Percentiles rank a stretch among this genome's conserved stretches.
These are phyloP conservation scores for Tillus elongatus DNA, from an alignment of 2,888 invertebrate genomes.

Conservation along the genomic window DNA sequence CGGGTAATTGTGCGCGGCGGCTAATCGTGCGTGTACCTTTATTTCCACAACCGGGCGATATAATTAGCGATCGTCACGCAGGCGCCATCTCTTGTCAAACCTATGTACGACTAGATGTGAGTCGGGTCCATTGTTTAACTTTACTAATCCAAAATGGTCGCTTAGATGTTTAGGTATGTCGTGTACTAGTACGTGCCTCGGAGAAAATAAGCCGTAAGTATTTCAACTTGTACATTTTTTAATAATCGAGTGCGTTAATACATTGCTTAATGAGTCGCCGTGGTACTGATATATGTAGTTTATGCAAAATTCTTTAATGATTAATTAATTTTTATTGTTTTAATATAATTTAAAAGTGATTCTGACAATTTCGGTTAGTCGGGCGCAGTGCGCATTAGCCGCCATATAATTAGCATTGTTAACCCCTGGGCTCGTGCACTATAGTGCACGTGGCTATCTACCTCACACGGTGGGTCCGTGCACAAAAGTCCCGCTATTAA, in stretches of 20 bases:
- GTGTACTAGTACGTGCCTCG: neutral
- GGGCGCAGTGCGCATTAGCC: neutral
- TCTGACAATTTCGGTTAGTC: neutral
- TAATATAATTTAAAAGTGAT: neutral
- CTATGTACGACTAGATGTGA: neutral
- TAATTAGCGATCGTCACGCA: neutral
- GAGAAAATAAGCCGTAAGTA: constrained; percentile 3
- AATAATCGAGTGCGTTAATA: neutral
- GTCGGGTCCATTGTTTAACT: too few species aligned
- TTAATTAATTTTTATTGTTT: neutral
- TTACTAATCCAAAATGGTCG: neutral
- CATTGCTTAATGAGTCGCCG: neutral
- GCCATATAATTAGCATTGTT: neutral
- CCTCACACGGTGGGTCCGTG: too few species aligned
- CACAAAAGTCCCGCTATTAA: too few species aligned
- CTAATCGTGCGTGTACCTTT: constrained; percentile 2
- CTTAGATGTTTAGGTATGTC: neutral
- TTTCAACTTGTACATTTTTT: neutral
- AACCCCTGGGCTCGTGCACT: too few species aligned
- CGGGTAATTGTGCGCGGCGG: constrained; percentile 4
- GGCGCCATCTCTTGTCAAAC: neutral
- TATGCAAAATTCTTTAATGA: neutral
- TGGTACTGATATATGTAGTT: constrained; percentile 3
- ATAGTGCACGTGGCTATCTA: too few species aligned
- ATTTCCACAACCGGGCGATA: neutral